Conservation (phyloP, 1,140 invertebrate genomes). For the Trachelipus rathkii region DNA sequence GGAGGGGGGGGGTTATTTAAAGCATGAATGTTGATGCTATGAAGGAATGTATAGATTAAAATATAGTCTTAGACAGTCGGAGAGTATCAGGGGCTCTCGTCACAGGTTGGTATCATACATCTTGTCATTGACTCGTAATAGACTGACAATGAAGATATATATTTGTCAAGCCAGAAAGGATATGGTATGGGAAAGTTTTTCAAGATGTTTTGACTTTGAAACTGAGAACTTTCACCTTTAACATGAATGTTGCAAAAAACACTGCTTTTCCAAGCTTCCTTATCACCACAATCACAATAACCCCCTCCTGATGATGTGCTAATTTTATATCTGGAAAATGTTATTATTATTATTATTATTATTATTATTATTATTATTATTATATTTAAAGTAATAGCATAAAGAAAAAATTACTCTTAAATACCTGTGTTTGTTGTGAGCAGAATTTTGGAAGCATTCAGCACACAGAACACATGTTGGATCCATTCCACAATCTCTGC, state of each 20-base stretch:
- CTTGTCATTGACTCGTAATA: no score
- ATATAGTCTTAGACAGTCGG: no score
- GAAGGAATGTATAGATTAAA: no score
- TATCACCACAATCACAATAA: slow-evolving; percentile 94
- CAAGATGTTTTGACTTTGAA: slow-evolving; percentile 30
- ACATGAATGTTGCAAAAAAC: slow-evolving; percentile 68
- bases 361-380: no score
- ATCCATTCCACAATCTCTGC: slow-evolving; percentile 94
- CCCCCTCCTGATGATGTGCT: slow-evolving; percentile 86
- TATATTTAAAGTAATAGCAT: no score
- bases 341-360: no score
- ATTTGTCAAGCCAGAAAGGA: no score
- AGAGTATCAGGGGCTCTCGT: no score
- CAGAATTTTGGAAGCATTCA: slow-evolving; percentile 91
- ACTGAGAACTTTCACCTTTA: slow-evolving; percentile 42
- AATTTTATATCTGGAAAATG: slow-evolving; percentile 79
- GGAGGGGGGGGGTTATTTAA: no score
- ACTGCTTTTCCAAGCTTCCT: slow-evolving; percentile 87
- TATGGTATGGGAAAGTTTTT: slow-evolving; percentile 38
- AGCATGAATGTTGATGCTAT: no score
- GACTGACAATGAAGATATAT: no score
- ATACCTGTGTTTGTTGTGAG: slow-evolving; percentile 65
- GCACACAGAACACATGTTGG: slow-evolving; percentile 96
- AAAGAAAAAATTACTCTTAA: slow-evolving; percentile 29
- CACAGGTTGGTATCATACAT: no score